A percentile compares a stretch with the other conserved stretches of the same genome.
phyloP scores from a whole-genome alignment of 1,140 invertebrate genomes.

The Drosophila lacertosa region DNA sequence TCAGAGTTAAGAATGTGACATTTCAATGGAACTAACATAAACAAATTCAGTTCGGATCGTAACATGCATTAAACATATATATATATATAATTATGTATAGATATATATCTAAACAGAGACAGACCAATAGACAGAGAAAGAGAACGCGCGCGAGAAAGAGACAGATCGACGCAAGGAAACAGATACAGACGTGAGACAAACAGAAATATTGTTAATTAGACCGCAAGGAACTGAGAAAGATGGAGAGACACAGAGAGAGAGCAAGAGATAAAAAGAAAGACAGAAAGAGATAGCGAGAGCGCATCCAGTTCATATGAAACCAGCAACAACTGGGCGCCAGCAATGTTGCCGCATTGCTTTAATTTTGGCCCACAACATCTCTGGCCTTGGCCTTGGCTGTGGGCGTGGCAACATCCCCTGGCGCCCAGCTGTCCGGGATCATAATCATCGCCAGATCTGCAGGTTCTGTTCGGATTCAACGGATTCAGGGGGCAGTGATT shows the following conservation, averaged over 20 bases:
- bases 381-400: neutral
- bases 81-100: neutral
- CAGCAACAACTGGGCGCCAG: slow-evolving; percentile 35
- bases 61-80: slow-evolving; percentile 53
- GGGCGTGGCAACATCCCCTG: slow-evolving; percentile 25
- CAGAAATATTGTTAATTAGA: slow-evolving; percentile 23
- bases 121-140: slow-evolving; percentile 32
- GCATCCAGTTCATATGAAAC: neutral
- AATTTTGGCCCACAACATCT: neutral
- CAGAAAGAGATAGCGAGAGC: slow-evolving; percentile 3
- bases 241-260: neutral
- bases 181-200: slow-evolving; percentile 30
- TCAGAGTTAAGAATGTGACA: slow-evolving; percentile 37
- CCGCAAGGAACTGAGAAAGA: slow-evolving; percentile 17
- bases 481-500: slow-evolving; percentile 2
- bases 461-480: neutral
- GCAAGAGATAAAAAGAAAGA: neutral
- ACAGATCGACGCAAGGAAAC: neutral
- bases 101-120: slow-evolving; percentile 10
- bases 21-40: slow-evolving; percentile 10
- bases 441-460: neutral
- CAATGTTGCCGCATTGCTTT: slow-evolving; percentile 16
- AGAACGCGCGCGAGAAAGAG: slow-evolving; percentile 17
- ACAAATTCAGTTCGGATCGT: slow-evolving; percentile 23
- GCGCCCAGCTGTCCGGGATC: slow-evolving; percentile 24